These are phyloP conservation scores for Pelosia muscerda DNA, from an alignment of 2,888 invertebrate genomes.

Conservation along the genomic window DNA sequence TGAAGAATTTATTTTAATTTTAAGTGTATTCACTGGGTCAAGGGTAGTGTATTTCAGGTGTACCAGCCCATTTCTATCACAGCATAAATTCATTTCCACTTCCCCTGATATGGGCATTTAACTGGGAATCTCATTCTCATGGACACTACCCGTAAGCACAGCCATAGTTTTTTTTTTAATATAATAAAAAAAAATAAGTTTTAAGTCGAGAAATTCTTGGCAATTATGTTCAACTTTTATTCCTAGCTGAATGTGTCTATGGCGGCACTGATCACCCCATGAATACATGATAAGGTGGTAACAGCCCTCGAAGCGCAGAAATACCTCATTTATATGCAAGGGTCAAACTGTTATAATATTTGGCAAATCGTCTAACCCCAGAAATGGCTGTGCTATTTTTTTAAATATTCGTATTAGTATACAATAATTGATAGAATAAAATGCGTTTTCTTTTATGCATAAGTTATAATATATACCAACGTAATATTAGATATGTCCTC, in stretches of 20 bases:
- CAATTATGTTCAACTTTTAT: conserved; percentile 10
- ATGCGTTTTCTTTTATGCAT: background rate
- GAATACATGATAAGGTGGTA: conserved; percentile 77
- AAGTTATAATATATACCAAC: background rate
- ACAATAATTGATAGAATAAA: background rate
- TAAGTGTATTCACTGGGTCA: no score
- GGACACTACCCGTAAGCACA: no score
- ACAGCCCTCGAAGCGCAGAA: conserved; percentile 61
- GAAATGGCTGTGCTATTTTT: conserved; percentile 11
- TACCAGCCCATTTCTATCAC: no score
- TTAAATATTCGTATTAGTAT: background rate
- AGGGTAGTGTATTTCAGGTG: no score
- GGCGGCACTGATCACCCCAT: conserved; percentile 68
- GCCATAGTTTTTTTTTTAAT: no score
- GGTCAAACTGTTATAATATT: conserved; percentile 76
- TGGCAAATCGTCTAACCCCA: conserved; percentile 54
- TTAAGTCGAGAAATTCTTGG: background rate
- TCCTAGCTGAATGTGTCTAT: conserved; percentile 45
- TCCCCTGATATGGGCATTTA: no score
- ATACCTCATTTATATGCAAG: conserved; percentile 79
- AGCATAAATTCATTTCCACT: no score
- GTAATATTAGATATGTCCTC: background rate
- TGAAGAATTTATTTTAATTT: no score
- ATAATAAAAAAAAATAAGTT: background rate
- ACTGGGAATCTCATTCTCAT: no score